Percentiles rank a stretch among this genome's conserved stretches.
These are phyloP conservation scores for Anthophora plumipes DNA, from an alignment of 2,888 invertebrate genomes.

Conservation along the genomic window DNA sequence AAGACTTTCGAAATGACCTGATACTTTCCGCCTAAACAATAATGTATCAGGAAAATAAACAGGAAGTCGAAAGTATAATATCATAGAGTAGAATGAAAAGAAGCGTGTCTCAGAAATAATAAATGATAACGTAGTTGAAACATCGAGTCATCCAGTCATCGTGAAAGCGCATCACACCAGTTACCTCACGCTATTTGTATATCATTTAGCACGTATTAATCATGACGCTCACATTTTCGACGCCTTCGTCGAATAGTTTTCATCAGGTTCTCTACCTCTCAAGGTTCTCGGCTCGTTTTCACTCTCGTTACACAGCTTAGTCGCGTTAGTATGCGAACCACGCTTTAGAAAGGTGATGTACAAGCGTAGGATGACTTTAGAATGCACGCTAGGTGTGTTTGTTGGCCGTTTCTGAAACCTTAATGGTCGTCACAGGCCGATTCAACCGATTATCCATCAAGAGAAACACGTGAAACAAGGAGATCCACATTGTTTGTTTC, in stretches of 20 bases:
- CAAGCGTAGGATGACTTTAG: constrained; percentile 42
- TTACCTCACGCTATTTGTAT: constrained; percentile 23
- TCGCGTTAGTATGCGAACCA: constrained; percentile 42
- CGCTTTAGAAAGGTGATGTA: constrained; percentile 63
- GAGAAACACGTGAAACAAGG: background rate
- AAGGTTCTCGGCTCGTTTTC: constrained; percentile 37
- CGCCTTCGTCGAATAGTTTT: constrained; percentile 32
- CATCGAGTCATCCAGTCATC: background rate
- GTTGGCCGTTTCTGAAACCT: constrained; percentile 9
- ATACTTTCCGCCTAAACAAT: too few relatives aligned
- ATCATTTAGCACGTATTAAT: constrained; percentile 44
- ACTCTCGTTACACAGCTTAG: constrained; percentile 19
- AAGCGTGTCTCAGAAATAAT: background rate
- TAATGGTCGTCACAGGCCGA: constrained; percentile 3
- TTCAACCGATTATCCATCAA: constrained; percentile 21
- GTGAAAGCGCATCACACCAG: constrained; percentile 30
- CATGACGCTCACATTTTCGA: constrained; percentile 35
- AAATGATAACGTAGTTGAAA: too few relatives aligned
- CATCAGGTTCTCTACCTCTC: constrained; percentile 14
- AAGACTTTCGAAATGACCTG: too few relatives aligned
- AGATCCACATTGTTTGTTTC: background rate
- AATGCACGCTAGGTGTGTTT: constrained; percentile 36
- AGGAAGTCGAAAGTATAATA: too few relatives aligned
- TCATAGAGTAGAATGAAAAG: too few relatives aligned
- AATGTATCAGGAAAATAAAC: too few relatives aligned